These are phyloP conservation scores for Apodemus agrarius DNA, from an alignment of 2,797 vertebrate species.

Conservation along the genomic window DNA sequence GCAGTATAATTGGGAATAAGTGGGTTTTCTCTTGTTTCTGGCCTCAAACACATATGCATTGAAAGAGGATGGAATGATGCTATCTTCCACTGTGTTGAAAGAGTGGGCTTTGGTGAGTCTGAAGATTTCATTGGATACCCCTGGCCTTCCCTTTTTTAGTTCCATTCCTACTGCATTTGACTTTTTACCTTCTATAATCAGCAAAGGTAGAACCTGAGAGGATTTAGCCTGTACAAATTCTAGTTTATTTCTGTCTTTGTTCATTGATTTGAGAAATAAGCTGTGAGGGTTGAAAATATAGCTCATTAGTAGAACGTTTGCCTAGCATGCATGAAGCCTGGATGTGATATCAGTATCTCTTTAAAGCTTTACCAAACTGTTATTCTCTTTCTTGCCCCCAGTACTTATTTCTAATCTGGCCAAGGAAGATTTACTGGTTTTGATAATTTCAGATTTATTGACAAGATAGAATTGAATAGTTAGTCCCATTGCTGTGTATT, in stretches of 20 bases:
- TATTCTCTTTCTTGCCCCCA: slow-evolving; percentile 29
- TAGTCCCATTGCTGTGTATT: background rate
- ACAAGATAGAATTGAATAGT: slow-evolving; percentile 36
- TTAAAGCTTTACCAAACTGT: slow-evolving; percentile 54
- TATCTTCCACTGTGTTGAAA: background rate
- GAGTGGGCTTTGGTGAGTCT: background rate
- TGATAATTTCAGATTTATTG: slow-evolving; percentile 48
- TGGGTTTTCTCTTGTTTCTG: slow-evolving; percentile 21
- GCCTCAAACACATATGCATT: slow-evolving; percentile 1
- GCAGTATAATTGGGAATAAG: background rate
- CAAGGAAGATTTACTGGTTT: slow-evolving; percentile 13
- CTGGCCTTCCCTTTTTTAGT: slow-evolving; percentile 22
- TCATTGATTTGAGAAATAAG: slow-evolving; percentile 54
- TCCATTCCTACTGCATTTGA: slow-evolving; percentile 14
- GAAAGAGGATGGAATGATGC: background rate
- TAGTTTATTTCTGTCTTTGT: slow-evolving; percentile 52
- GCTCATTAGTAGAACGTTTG: background rate
- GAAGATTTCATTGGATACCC: background rate
- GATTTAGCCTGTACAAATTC: background rate
- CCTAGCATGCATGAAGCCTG: background rate
- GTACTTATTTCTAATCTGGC: slow-evolving; percentile 47
- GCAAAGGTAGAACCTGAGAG: background rate
- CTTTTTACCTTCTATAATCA: background rate
- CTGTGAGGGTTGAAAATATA: background rate
- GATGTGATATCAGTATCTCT: background rate